These are phyloP conservation scores for Sceloporus tristichus DNA, from an alignment of 2,113 vertebrate species.

Conservation along the genomic window DNA sequence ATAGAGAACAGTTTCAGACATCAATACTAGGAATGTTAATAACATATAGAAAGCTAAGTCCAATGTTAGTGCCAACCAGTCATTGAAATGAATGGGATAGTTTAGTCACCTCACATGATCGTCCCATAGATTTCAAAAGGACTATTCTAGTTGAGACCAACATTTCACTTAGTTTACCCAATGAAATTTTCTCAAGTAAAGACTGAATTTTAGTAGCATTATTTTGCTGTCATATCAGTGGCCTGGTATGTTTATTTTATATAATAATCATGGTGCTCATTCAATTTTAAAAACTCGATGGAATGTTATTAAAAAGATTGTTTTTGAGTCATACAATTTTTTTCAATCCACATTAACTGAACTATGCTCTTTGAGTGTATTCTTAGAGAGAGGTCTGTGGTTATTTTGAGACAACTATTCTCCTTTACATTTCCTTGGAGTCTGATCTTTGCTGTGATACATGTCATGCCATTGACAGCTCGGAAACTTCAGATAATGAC, in stretches of 20 bases:
- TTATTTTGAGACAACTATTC: not conserved
- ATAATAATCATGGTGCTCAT: not conserved
- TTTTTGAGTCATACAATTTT: not conserved
- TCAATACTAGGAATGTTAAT: not conserved
- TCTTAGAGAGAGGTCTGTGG: not conserved
- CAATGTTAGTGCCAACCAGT: no score
- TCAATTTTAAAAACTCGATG: not conserved
- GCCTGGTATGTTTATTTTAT: not conserved
- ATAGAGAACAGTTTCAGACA: not conserved
- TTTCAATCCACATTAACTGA: not conserved
- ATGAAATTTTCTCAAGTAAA: not conserved
- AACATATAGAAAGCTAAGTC: not conserved
- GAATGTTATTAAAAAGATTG: not conserved
- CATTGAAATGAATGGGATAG: no score
- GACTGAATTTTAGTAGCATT: not conserved
- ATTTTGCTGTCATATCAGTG: not conserved
- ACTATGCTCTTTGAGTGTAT: not conserved
- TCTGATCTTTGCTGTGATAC: conserved; percentile 4
- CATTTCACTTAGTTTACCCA: no score
- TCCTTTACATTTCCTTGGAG: not conserved
- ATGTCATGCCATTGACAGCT: not conserved
- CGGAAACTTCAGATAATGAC: conserved; percentile 1
- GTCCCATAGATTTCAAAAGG: no score
- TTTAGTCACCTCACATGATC: no score
- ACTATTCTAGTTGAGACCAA: no score